Conservation (phyloP, 2,888 invertebrate species). For the Spilarctia lutea region DNA sequence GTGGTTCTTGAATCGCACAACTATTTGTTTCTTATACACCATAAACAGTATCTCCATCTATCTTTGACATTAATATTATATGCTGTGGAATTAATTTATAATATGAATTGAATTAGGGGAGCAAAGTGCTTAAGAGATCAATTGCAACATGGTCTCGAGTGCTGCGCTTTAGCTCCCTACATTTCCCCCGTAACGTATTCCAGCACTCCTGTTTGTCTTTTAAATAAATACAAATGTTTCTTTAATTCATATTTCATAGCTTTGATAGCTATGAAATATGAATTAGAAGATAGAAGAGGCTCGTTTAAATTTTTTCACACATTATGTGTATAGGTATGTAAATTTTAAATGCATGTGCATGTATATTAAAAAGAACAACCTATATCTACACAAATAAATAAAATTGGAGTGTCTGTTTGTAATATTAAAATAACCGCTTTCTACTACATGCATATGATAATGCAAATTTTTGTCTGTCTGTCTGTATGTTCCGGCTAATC, state of each 20-base stretch:
- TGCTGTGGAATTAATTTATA: neutral
- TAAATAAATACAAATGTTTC: neutral
- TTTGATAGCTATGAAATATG: no score
- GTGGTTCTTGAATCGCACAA: slow-evolving; percentile 8
- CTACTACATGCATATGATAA: no score
- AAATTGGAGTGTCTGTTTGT: no score
- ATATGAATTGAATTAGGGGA: neutral
- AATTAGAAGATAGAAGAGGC: no score
- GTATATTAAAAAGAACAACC: no score
- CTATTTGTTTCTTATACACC: neutral
- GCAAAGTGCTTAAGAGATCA: neutral
- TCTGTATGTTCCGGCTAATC: no score
- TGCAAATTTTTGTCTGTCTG: no score
- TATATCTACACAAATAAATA: no score
- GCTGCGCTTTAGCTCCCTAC: neutral
- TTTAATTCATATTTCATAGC: neutral
- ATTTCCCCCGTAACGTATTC: neutral
- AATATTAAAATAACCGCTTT: no score
- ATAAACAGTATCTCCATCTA: neutral
- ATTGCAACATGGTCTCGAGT: neutral
- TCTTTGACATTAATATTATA: neutral
- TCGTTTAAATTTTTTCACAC: neutral
- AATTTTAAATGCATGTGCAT: no score
- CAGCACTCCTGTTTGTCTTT: neutral
- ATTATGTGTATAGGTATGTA: no score